Percentiles rank a stretch among this genome's conserved stretches.
Evolutionary conservation across 1,140 invertebrate species (phyloP).

Genomic region (Ylistrum balloti): DNA sequence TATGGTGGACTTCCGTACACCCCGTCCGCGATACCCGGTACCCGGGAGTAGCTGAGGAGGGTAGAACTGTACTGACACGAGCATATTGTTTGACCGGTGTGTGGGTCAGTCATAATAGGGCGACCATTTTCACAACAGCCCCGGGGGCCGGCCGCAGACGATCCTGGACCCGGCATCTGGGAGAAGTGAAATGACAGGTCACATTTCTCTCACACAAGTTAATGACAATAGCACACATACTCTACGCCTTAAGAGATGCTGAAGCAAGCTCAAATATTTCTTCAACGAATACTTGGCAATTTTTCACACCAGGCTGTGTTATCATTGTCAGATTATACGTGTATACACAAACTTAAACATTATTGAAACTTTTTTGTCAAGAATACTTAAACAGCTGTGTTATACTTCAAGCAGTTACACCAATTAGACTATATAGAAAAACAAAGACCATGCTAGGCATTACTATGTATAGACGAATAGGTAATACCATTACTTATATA

Average conservation of each 20-base stretch:
- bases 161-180: slow-evolving; percentile 69
- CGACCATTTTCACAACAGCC: slow-evolving; percentile 95
- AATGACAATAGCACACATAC: slow-evolving; percentile 14
- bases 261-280: background rate
- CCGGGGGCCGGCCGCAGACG: slow-evolving; percentile 64
- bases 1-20: slow-evolving; percentile 80
- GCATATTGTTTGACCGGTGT: slow-evolving; percentile 96
- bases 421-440: background rate
- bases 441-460: background rate
- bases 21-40: slow-evolving; percentile 74
- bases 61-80: slow-evolving; percentile 93
- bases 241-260: background rate
- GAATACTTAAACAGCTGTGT: background rate
- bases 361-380: background rate
- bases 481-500: background rate
- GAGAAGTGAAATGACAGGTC: slow-evolving; percentile 44
- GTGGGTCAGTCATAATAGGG: slow-evolving; percentile 96
- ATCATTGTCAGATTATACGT: background rate
- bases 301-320: slow-evolving; percentile 24
- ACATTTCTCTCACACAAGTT: slow-evolving; percentile 21
- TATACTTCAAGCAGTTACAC: background rate
- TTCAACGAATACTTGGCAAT: background rate
- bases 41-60: slow-evolving; percentile 86
- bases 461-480: background rate
- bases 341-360: background rate